phyloP scores from a whole-genome alignment of 2,797 vertebrate species.

The Caiman crocodilus region DNA sequence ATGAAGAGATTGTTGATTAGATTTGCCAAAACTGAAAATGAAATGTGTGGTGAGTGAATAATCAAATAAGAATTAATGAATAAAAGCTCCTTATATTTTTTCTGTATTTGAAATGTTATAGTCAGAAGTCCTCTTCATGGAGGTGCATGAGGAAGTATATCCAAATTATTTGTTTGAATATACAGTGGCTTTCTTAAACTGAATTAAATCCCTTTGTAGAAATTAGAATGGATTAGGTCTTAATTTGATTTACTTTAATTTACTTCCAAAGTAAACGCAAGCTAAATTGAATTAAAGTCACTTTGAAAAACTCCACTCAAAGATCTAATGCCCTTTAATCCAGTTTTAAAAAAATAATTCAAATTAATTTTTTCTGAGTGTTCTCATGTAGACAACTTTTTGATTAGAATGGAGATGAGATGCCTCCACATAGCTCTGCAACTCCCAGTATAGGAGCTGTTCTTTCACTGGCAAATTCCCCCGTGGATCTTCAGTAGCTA shows the following conservation, averaged over 20 bases:
- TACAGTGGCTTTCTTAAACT: slow-evolving; percentile 30
- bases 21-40: not conserved
- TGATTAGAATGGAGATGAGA: accelerated
- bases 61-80: not conserved
- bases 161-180: slow-evolving; percentile 26
- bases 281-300: slow-evolving; percentile 32
- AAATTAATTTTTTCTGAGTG: not conserved
- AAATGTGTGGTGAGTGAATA: accelerated
- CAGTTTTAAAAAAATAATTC: not conserved
- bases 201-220: slow-evolving; percentile 23
- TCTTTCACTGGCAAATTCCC: not conserved
- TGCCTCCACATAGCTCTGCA: not conserved
- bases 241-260: slow-evolving; percentile 40
- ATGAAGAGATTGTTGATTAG: not conserved
- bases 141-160: not conserved
- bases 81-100: not conserved
- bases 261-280: slow-evolving; percentile 42
- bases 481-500: not conserved
- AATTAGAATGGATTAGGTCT: slow-evolving; percentile 30
- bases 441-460: not conserved
- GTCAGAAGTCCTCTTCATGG: not conserved
- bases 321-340: not conserved
- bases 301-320: not conserved
- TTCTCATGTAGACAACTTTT: not conserved
- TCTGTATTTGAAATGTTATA: not conserved